Evolutionary conservation across 2,113 vertebrate genomes (phyloP).

Genomic region (Leuciscus idus): DNA sequence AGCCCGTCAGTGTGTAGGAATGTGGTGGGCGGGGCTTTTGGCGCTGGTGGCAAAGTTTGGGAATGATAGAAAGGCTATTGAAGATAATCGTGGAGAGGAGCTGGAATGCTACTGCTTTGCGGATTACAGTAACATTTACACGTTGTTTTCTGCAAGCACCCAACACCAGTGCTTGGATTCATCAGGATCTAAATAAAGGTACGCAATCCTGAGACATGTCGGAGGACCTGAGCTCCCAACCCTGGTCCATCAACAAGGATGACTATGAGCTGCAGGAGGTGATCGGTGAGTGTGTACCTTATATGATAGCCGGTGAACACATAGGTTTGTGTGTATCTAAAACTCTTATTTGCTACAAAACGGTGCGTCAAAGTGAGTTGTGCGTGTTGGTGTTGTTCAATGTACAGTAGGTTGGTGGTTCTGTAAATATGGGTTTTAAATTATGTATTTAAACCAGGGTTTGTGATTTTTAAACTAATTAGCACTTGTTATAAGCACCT

Average conservation of each 20-base stretch:
- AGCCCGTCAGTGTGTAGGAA: constrained; percentile 64
- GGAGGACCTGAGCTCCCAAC: constrained; percentile 89
- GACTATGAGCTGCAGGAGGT: constrained; percentile 97
- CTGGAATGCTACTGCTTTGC: constrained; percentile 52
- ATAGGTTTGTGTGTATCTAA: not conserved
- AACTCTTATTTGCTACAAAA: not conserved
- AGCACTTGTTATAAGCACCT: not conserved
- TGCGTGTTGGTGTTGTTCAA: not conserved
- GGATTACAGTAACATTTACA: constrained; percentile 50
- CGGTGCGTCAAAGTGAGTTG: not conserved
- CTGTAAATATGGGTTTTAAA: not conserved
- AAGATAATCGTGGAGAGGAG: constrained; percentile 73
- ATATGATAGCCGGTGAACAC: not conserved
- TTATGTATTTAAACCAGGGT: not conserved
- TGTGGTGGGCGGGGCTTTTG: constrained; percentile 77
- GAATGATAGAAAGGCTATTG: constrained; percentile 78
- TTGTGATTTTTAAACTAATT: not conserved
- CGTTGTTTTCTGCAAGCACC: constrained; percentile 55
- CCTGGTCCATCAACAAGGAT: constrained; percentile 96
- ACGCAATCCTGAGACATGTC: constrained; percentile 81
- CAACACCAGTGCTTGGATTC: constrained; percentile 54
- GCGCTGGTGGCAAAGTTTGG: constrained; percentile 81
- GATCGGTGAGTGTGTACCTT: constrained; percentile 85
- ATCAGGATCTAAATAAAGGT: constrained; percentile 50
- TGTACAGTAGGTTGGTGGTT: not conserved